Conservation (phyloP, 2,888 invertebrate species). For the Xanthorhoe designata region DNA sequence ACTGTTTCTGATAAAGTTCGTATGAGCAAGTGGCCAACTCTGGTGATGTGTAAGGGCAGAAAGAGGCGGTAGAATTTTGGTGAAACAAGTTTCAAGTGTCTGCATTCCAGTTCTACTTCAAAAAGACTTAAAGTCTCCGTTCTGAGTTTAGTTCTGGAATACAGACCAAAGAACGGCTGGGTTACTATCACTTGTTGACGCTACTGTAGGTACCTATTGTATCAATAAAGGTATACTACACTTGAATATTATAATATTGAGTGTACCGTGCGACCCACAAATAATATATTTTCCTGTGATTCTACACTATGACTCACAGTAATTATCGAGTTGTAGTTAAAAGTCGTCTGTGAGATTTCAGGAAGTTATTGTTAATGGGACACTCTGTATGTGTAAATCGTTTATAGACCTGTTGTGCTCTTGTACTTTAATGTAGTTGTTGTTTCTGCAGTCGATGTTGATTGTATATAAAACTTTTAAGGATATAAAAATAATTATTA, state of each 20-base stretch:
- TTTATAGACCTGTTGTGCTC: slow-evolving; percentile 72
- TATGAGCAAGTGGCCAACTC: no score
- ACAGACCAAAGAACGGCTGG: not conserved
- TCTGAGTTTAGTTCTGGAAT: slow-evolving; percentile 3
- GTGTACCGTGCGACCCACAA: slow-evolving; percentile 1
- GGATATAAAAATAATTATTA: slow-evolving; percentile 76
- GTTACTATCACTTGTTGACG: slow-evolving; percentile 17
- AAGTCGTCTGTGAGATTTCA: not conserved
- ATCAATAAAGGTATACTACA: slow-evolving; percentile 37
- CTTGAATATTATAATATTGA: slow-evolving; percentile 4
- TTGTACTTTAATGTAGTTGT: slow-evolving; percentile 65
- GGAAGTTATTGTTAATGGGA: not conserved
- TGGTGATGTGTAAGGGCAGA: not conserved
- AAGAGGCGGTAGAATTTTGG: not conserved
- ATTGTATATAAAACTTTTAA: slow-evolving; percentile 79
- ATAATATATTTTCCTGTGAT: not conserved
- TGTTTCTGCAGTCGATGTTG: slow-evolving; percentile 73
- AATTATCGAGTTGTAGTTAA: no score
- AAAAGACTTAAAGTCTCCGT: not conserved
- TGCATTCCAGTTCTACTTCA: not conserved
- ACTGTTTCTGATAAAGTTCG: no score
- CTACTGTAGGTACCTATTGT: slow-evolving; percentile 40
- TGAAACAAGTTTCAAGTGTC: not conserved
- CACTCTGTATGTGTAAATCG: slow-evolving; percentile 52
- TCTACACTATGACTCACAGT: not conserved